Base-by-base conservation (phyloP, 2,797 vertebrate genomes). In the Coendou prehensilis region DNA sequence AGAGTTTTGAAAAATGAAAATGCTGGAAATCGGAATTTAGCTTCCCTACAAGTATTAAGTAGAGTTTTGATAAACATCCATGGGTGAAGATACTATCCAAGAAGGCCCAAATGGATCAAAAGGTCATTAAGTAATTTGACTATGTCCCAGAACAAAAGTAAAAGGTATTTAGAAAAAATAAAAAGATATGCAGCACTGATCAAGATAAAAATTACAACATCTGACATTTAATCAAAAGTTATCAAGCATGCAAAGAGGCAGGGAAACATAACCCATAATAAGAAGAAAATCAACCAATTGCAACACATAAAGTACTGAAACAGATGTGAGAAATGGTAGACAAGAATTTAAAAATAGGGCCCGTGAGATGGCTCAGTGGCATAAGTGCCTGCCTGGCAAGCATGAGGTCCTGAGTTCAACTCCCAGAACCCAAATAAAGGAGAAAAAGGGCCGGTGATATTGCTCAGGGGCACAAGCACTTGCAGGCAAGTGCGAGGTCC, bases 191-290 rank as follows among this genome's bases (percentile, higher is more conserved):
- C 5, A 95, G 7, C 45, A 89, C 47, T 11, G 10, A 64, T 52
- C 15, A 94, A 89, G 15, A 37, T 87, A 61, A 96, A 93, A 82
- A 87, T 67, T 64, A 81, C 28, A 89, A 41, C 81, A 33, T 67
- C 54, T 93, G 18, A 13, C 28, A 81, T 76, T 82, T 81, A 79
- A 82, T 92, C 71, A 93, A 89, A 93, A 54, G 52, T 87, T 61
- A 78, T 33, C 50, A 59, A 59, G 11, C 22, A 56, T 28, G 13
- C 6, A 78, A 94, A 93, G 30, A 89, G 28, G 41, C 76, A 87
- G 80, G 47, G 79, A 91, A 95, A 87, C 47, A 83, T 33, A 59
- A 45, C 20, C 30, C 37, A 45, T 64, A 86, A 89, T 11, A 69
- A 83, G 9, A 45, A 73, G 14, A 90, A 93, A 93, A 59, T 6